Percentiles rank a stretch among this genome's conserved stretches.
These are phyloP conservation scores for Urosaurus nigricauda DNA, from an alignment of 2,797 vertebrate species.

Conservation along the genomic window DNA sequence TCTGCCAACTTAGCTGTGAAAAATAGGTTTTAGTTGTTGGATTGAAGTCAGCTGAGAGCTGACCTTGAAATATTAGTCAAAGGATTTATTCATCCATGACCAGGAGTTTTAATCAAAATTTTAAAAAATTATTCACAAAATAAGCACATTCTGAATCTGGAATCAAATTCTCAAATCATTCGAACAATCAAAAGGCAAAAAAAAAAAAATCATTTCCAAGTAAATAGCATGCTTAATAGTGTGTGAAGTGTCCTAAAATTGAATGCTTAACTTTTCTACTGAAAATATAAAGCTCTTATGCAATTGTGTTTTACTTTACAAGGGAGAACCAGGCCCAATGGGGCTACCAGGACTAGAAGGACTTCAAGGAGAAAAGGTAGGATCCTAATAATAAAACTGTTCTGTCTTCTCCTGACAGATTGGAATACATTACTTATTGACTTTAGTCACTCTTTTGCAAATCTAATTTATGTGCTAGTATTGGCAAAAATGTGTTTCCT, in stretches of 20 bases:
- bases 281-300: constrained; percentile 43
- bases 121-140: constrained; percentile 41
- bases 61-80: constrained; percentile 16
- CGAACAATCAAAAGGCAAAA: background rate
- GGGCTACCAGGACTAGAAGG: constrained; percentile 97
- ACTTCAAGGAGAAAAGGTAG: constrained; percentile 93
- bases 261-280: constrained; percentile 16
- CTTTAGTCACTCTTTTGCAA: background rate
- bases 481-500: background rate
- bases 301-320: constrained; percentile 46
- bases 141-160: constrained; percentile 18
- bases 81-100: constrained; percentile 43
- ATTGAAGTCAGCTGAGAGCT: constrained; percentile 41
- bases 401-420: background rate
- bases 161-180: constrained; percentile 44
- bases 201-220: constrained; percentile 22
- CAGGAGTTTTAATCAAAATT: constrained; percentile 51
- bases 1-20: too few species aligned
- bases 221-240: constrained; percentile 7
- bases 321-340: constrained; percentile 94
- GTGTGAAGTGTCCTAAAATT: constrained; percentile 3
- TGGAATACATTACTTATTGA: background rate
- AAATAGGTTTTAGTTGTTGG: background rate
- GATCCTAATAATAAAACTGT: constrained; percentile 7
- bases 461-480: background rate